These are phyloP conservation scores for Pollachius pollachius DNA, from an alignment of 2,113 vertebrate species.

Conservation along the genomic window DNA sequence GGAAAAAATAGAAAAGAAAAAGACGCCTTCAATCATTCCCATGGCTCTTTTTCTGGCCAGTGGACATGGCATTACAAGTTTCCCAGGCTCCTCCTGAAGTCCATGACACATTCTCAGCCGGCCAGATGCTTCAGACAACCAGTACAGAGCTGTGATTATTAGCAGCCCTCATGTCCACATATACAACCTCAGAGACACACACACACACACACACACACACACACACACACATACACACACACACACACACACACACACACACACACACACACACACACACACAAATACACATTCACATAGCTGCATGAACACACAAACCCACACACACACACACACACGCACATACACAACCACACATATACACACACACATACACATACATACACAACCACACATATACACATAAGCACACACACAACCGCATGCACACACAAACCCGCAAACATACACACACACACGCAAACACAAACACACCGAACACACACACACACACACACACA, in stretches of 20 bases:
- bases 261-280: too few relatives aligned
- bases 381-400: neutral
- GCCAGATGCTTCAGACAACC: constrained; percentile 66
- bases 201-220: too few relatives aligned
- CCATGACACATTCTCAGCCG: constrained; percentile 68
- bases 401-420: rapidly evolving
- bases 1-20: constrained; percentile 9
- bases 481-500: too few relatives aligned
- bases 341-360: too few relatives aligned
- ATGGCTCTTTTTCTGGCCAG: constrained; percentile 68
- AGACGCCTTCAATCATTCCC: constrained; percentile 63
- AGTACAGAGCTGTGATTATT: constrained; percentile 72
- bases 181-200: neutral
- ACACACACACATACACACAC: too few relatives aligned
- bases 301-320: too few relatives aligned
- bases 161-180: constrained; percentile 47
- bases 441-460: too few relatives aligned
- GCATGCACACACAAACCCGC: neutral
- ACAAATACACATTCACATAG: neutral
- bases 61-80: constrained; percentile 64
- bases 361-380: too few relatives aligned
- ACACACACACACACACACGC: too few relatives aligned
- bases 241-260: too few relatives aligned
- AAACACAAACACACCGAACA: too few relatives aligned
- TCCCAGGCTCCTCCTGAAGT: constrained; percentile 76